Conservation (phyloP, 2,797 vertebrate species). For the Synaphobranchus kaupii region DNA sequence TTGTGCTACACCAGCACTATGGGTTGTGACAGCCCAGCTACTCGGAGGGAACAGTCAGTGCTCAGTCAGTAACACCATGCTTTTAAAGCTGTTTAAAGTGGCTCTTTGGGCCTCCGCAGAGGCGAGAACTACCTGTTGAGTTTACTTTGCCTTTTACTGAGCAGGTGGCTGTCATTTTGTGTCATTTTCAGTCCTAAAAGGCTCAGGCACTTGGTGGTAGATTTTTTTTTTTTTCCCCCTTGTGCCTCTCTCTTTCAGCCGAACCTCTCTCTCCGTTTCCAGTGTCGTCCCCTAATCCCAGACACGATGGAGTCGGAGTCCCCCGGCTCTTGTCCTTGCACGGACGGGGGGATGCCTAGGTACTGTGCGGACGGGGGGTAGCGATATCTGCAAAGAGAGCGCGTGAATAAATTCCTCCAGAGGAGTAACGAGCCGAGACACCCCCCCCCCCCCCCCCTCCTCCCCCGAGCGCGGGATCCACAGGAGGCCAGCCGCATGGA, state of each 20-base stretch:
- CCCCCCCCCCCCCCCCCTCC: neutral
- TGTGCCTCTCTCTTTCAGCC: neutral
- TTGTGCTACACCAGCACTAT: neutral
- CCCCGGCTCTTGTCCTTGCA: neutral
- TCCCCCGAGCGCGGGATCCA: neutral
- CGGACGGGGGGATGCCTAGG: neutral
- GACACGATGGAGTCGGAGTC: neutral
- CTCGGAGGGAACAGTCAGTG: neutral
- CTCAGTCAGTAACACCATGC: neutral
- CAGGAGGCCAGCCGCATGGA: neutral
- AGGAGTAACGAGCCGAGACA: neutral
- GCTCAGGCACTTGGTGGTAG: neutral
- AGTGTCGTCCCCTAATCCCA: neutral
- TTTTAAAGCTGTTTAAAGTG: neutral
- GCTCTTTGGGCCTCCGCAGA: neutral
- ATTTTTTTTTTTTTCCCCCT: neutral
- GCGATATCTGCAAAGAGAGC: neutral
- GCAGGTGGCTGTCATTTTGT: neutral
- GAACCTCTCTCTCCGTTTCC: neutral
- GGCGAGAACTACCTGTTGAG: neutral
- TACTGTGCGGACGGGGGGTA: no score
- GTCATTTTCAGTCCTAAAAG: neutral
- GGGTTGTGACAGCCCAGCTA: neutral
- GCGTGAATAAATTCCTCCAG: slow-evolving; percentile 3
- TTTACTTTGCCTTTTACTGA: neutral